Evolutionary conservation across 2,113 vertebrate genomes (phyloP).

Genomic region (Oriolus oriolus): DNA sequence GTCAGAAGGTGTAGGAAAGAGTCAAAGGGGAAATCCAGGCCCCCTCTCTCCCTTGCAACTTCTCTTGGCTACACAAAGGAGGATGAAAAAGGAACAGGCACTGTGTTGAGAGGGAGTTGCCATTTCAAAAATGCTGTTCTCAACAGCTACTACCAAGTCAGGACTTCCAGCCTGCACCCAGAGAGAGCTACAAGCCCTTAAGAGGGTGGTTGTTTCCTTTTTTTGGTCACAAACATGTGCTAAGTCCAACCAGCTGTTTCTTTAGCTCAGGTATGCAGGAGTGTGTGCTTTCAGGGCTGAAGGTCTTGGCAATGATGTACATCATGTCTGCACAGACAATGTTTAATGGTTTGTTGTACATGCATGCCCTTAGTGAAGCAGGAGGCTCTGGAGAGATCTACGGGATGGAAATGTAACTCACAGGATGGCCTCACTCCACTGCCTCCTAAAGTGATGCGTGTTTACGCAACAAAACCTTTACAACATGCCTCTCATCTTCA

Average conservation of each 20-base stretch:
- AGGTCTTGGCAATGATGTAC: background rate
- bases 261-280: constrained; percentile 38
- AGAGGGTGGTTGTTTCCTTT: background rate
- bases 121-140: background rate
- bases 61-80: background rate
- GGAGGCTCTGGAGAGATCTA: background rate
- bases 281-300: background rate
- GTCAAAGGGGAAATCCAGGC: background rate
- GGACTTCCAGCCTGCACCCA: background rate
- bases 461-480: background rate
- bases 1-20: background rate
- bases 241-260: background rate
- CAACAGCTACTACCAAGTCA: background rate
- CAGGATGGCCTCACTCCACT: background rate
- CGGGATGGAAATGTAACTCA: background rate
- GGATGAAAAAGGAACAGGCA: background rate
- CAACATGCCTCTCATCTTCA: background rate
- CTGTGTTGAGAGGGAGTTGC: background rate
- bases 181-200: background rate
- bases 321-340: background rate
- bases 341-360: background rate
- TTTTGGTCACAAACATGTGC: background rate
- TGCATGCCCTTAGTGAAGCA: background rate
- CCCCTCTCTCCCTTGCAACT: background rate
- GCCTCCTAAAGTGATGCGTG: background rate